A percentile compares a stretch with the other conserved stretches of the same genome.
These are phyloP conservation scores for Microtus pennsylvanicus DNA, from an alignment of 2,113 vertebrate species.

Conservation along the genomic window DNA sequence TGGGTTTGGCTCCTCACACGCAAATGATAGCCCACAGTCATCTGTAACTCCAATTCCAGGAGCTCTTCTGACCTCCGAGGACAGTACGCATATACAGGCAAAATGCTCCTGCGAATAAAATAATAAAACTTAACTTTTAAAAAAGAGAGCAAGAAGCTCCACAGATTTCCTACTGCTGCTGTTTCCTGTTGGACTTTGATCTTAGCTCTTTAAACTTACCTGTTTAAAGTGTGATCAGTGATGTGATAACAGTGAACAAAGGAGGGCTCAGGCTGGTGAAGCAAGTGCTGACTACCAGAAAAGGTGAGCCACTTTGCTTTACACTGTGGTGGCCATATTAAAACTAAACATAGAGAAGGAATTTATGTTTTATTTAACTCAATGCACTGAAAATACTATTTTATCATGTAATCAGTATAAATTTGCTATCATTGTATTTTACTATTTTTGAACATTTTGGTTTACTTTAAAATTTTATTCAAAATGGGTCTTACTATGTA, in stretches of 20 bases:
- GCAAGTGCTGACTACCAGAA: neutral
- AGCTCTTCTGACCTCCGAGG: neutral
- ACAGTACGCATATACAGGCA: neutral
- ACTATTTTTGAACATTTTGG: slow-evolving; percentile 25
- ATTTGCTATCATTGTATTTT: slow-evolving; percentile 48
- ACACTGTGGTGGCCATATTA: too few relatives aligned
- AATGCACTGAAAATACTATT: neutral
- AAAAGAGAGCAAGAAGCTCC: neutral
- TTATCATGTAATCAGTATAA: slow-evolving; percentile 1
- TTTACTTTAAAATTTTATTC: slow-evolving; percentile 7
- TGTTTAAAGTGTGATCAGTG: slow-evolving; percentile 44
- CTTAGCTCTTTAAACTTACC: neutral
- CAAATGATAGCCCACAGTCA: neutral
- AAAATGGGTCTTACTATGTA: neutral
- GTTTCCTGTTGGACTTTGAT: slow-evolving; percentile 52
- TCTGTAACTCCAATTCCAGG: neutral
- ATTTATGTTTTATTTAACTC: neutral
- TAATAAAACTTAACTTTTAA: neutral
- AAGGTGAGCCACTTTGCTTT: neutral
- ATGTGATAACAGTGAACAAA: neutral
- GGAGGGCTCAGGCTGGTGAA: neutral
- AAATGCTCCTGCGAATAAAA: neutral
- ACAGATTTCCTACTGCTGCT: neutral
- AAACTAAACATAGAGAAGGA: neutral
- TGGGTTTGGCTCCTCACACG: neutral